phyloP scores from a whole-genome alignment of 2,797 vertebrate genomes.

The Erithacus rubecula region DNA sequence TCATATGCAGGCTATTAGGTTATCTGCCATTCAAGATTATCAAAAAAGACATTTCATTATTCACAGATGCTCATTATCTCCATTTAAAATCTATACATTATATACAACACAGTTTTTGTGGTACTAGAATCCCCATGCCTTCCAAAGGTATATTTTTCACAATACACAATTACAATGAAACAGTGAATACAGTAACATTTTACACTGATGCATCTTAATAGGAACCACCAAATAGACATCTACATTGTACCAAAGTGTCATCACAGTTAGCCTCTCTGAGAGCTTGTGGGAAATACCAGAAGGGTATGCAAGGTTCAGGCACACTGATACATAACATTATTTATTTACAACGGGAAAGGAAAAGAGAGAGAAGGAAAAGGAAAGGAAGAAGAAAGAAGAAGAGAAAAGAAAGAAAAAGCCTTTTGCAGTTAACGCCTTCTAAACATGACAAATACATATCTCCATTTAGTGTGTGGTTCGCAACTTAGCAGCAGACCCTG shows the following conservation, averaged over 20 bases:
- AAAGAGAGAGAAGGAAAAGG: constrained; percentile 4
- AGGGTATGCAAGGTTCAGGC: constrained; percentile 92
- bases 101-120: constrained; percentile 94
- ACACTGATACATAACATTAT: constrained; percentile 89
- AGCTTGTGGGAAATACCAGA: constrained; percentile 80
- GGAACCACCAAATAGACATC: constrained; percentile 89
- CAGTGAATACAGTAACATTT: constrained; percentile 93
- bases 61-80: constrained; percentile 88
- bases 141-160: constrained; percentile 91
- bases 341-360: constrained; percentile 83
- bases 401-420: constrained; percentile 67
- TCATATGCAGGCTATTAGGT: constrained; percentile 81
- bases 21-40: constrained; percentile 87
- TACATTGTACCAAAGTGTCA: constrained; percentile 85
- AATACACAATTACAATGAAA: constrained; percentile 95
- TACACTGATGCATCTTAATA: constrained; percentile 88
- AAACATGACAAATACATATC: constrained; percentile 78
- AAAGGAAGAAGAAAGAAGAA: background rate
- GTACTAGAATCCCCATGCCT: constrained; percentile 87
- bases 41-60: constrained; percentile 84
- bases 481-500: constrained; percentile 83
- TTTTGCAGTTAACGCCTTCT: constrained; percentile 76
- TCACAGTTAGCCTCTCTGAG: constrained; percentile 83
- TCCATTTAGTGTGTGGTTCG: constrained; percentile 79
- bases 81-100: constrained; percentile 91